Evolutionary conservation across 1,140 invertebrate genomes (phyloP), one percentile per base, ranked within the genome.

Genomic region (Aradophagus sp.): DNA sequence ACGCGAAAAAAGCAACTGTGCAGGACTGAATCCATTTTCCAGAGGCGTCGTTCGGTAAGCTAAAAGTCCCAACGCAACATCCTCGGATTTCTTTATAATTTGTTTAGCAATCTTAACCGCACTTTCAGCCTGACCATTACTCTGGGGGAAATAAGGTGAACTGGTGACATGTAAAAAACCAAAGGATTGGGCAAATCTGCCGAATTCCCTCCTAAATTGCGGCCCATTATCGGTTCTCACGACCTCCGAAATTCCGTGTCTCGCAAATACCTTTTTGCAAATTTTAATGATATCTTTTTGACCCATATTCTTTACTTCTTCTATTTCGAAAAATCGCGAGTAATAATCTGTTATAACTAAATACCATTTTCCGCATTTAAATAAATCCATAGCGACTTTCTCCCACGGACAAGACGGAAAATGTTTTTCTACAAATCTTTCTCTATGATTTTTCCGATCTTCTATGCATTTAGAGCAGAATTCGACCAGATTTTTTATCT

Each of bases 291-390:
- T 48, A 8, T 19, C 20, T 31, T 13, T 48, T 31, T 70, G 50
- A 0, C 41, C 31, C 15, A 73, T 29, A 5, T 35, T 17, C 11
- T 19, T 47, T 11, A 73, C 26, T 20, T 45, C 1, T 47, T 56
- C 44, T 17, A 75, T 61, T 44, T 44, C 26, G 17, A 44, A 44
- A 44, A 27, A 75, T 0, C 73, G 53, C 12, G 73, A 76, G 32
- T 73, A 78, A 63, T 77, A 77, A 53, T 79, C 67, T 7, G 39
- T 36, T 10, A 73, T 42, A 12, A 75, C 69, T 20, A 76, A 15
- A 36, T 74, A 79, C 69, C 65, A 74, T 29, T 47, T 47, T 6
- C 74, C 39, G 14, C 8, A 48, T 65, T 74, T 74, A 50, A 74
- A 74, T 6, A 77, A 38, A 58, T 77, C 72, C 34, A 70, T 27